Evolutionary conservation across 1,140 invertebrate genomes (phyloP).

Genomic region (Agraylea sexmaculata): DNA sequence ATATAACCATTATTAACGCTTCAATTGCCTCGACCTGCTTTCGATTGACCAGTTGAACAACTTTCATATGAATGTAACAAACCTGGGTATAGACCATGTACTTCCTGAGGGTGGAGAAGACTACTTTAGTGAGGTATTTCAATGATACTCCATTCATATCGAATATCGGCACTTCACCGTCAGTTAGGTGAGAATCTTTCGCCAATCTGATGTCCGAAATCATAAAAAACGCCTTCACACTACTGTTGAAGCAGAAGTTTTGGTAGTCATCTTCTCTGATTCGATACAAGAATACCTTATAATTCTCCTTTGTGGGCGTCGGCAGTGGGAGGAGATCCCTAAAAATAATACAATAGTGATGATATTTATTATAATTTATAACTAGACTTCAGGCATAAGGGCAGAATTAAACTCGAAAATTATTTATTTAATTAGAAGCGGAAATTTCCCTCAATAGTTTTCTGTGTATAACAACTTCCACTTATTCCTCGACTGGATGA

Average conservation of each 20-base stretch:
- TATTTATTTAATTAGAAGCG: too few relatives aligned
- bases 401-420: too few relatives aligned
- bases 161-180: slow-evolving; percentile 57
- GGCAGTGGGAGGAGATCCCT: slow-evolving; percentile 50
- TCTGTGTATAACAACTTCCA: too few relatives aligned
- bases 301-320: slow-evolving; percentile 41
- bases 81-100: slow-evolving; percentile 56
- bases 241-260: slow-evolving; percentile 52
- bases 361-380: too few relatives aligned
- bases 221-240: slow-evolving; percentile 57
- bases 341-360: slow-evolving; percentile 24
- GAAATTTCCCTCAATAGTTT: too few relatives aligned
- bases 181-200: slow-evolving; percentile 38
- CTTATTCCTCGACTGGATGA: too few relatives aligned
- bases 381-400: too few relatives aligned
- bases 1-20: slow-evolving; percentile 9
- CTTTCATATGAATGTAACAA: slow-evolving; percentile 6
- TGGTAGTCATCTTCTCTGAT: slow-evolving; percentile 46
- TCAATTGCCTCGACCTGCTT: too few relatives aligned
- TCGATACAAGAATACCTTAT: slow-evolving; percentile 47
- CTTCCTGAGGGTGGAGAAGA: slow-evolving; percentile 47
- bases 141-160: slow-evolving; percentile 51
- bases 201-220: slow-evolving; percentile 51
- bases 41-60: too few relatives aligned
- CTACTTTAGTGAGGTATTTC: slow-evolving; percentile 49